Base-by-base conservation (phyloP, 2,888 invertebrate species). In the Octodonta nipae region DNA sequence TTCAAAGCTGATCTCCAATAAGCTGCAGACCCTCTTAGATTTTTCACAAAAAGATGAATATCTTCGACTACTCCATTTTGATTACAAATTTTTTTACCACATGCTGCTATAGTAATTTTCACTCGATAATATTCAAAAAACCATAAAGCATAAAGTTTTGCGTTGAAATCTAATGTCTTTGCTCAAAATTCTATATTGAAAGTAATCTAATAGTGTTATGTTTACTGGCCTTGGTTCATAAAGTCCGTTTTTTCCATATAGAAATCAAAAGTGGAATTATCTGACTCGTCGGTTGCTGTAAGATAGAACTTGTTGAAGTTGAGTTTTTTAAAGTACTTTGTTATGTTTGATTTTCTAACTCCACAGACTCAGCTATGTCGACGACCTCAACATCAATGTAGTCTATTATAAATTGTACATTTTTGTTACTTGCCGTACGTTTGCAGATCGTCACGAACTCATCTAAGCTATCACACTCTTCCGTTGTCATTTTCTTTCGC, bases 1-100 rank as follows among this genome's bases (percentile, higher is more conserved):
- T 32, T 32, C 12, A 32, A 15, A 6, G 32, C 27, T 16, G 32
- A 14, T 26, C 32, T 14, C 27, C 32, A 26, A 26, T 26, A 32
- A 16, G 17, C 26, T 11, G 32, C 32, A 26, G 25, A 29, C 10
- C 29, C 29, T 29, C 29, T 29, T 20, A 29, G 13, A 29, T 29
- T 29, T 17, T 29, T 29, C 17, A 29, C 16, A 17, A 10, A 29
- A n/a, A 29, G 17, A 17, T 29, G 29, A 8, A 29, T 13, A 12
- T 29, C 29, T 8, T 29, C 29, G 17, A 29, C 29, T 17, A 12
- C 17, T 17, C 29, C 29, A 7, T 29, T 13, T 17, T 29, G 29
- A 17, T 17, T 17, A 17, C 3, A 2, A 17, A 29, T 29, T 29
- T 29, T 27, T 13, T 29, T 16, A 3, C 11, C 29, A 16, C 29